Conservation (phyloP, 2,797 vertebrate genomes). For the Pampus argenteus region DNA sequence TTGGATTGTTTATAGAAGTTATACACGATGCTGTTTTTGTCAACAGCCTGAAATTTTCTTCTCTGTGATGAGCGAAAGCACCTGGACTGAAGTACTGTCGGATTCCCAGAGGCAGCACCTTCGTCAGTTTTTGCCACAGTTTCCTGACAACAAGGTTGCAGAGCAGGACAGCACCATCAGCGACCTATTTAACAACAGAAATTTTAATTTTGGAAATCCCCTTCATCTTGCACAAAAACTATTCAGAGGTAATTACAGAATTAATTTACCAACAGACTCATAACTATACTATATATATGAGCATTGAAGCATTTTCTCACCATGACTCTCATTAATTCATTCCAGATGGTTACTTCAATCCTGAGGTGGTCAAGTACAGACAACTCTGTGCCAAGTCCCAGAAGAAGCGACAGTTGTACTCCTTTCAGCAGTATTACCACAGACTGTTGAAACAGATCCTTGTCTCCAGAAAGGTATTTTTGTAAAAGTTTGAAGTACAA, state of each 20-base stretch:
- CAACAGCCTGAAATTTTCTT: constrained; percentile 96
- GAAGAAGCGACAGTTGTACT: constrained; percentile 90
- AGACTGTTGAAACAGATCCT: constrained; percentile 95
- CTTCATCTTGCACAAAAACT: constrained; percentile 95
- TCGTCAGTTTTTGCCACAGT: constrained; percentile 92
- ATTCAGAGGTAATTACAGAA: constrained; percentile 88
- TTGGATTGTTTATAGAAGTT: neutral
- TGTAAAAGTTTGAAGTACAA: neutral
- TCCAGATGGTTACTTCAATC: constrained; percentile 96
- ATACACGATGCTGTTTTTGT: neutral
- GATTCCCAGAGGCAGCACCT: constrained; percentile 92
- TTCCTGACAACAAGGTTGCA: constrained; percentile 84
- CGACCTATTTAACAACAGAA: constrained; percentile 89
- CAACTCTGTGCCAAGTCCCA: constrained; percentile 95
- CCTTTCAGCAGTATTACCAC: constrained; percentile 97
- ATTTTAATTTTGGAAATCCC: constrained; percentile 95
- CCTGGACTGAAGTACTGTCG: constrained; percentile 92
- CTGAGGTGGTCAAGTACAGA: constrained; percentile 97
- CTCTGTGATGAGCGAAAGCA: constrained; percentile 93
- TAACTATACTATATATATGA: too few species aligned
- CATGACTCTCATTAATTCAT: constrained; percentile 20
- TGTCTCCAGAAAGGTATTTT: constrained; percentile 91
- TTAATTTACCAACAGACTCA: neutral
- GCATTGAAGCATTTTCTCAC: constrained; percentile 13
- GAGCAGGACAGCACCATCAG: constrained; percentile 88